These are phyloP conservation scores for Zygothrica quintamaculata DNA, from an alignment of 2,888 invertebrate genomes.

Conservation along the genomic window DNA sequence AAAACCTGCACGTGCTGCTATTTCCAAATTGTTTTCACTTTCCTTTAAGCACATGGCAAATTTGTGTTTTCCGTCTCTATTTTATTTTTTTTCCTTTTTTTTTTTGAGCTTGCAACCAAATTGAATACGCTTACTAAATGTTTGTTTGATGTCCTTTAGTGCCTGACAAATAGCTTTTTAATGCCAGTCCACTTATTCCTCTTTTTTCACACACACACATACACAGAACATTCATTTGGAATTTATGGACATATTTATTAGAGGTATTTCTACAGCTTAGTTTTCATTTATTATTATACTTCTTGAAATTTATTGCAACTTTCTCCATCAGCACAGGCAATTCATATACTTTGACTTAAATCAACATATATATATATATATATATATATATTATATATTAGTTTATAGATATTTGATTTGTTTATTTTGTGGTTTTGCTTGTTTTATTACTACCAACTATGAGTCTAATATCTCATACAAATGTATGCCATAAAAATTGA, in stretches of 20 bases:
- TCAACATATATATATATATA: slow-evolving; percentile 43
- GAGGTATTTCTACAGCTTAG: slow-evolving; percentile 3
- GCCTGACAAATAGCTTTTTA: slow-evolving; percentile 59
- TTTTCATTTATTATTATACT: slow-evolving; percentile 26
- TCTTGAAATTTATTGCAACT: too few species aligned
- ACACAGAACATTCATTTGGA: slow-evolving; percentile 13
- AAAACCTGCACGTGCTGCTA: slow-evolving; percentile 59
- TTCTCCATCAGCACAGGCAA: neutral
- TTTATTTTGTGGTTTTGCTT: slow-evolving; percentile 26
- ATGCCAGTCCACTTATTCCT: slow-evolving; percentile 41
- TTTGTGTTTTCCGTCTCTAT: slow-evolving; percentile 36
- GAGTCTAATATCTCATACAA: slow-evolving; percentile 6
- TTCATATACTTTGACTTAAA: slow-evolving; percentile 26
- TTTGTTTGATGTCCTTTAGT: slow-evolving; percentile 54
- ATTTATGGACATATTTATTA: slow-evolving; percentile 25
- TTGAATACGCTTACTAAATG: slow-evolving; percentile 43
- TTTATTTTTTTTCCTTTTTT: slow-evolving; percentile 14
- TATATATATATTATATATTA: too few species aligned
- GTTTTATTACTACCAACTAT: slow-evolving; percentile 1
- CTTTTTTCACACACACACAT: neutral
- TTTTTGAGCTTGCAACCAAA: neutral
- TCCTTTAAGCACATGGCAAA: slow-evolving; percentile 56
- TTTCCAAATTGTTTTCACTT: slow-evolving; percentile 72
- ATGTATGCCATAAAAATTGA: slow-evolving; percentile 17
- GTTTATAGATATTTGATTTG: slow-evolving; percentile 17